Evolutionary conservation across 2,113 vertebrate species (phyloP).

Genomic region (Corythoichthys haematopterus): DNA sequence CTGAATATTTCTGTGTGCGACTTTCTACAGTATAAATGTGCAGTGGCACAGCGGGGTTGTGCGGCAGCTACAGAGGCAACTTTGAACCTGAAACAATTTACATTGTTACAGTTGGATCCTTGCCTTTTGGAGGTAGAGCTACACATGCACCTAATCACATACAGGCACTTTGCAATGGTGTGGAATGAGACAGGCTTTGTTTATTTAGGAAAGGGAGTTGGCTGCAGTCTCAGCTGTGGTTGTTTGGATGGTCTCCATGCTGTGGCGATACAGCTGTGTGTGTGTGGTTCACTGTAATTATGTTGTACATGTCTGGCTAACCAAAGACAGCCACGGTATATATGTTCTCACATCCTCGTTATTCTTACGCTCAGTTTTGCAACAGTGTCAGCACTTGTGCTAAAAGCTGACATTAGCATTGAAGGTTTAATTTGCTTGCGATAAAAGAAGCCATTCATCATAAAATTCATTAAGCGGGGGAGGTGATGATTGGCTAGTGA

Average conservation of each 20-base stretch:
- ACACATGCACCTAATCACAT: conserved; percentile 21
- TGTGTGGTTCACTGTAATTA: neutral
- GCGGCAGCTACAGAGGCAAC: conserved; percentile 40
- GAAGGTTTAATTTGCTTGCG: conserved; percentile 1
- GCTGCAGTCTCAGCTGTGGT: conserved; percentile 36
- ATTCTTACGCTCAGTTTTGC: neutral
- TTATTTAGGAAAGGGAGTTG: conserved; percentile 50
- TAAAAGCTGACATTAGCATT: conserved; percentile 18
- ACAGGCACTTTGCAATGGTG: conserved; percentile 17
- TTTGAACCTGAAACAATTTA: conserved; percentile 61
- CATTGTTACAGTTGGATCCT: conserved; percentile 59
- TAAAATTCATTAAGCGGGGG: conserved; percentile 11
- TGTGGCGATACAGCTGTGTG: conserved; percentile 29
- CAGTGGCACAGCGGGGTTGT: conserved; percentile 35
- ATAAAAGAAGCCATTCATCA: conserved; percentile 13
- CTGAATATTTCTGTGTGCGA: conserved; percentile 23
- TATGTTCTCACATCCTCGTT: neutral
- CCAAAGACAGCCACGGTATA: conserved; percentile 16
- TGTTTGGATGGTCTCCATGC: conserved; percentile 55
- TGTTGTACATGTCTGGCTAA: conserved; percentile 27
- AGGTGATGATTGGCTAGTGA: conserved; percentile 16
- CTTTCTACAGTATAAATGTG: conserved; percentile 43
- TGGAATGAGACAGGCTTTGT: conserved; percentile 40
- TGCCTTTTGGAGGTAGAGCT: conserved; percentile 37
- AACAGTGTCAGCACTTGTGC: neutral